phyloP scores from a whole-genome alignment of 2,888 invertebrate genomes.

The Tachina grossa region DNA sequence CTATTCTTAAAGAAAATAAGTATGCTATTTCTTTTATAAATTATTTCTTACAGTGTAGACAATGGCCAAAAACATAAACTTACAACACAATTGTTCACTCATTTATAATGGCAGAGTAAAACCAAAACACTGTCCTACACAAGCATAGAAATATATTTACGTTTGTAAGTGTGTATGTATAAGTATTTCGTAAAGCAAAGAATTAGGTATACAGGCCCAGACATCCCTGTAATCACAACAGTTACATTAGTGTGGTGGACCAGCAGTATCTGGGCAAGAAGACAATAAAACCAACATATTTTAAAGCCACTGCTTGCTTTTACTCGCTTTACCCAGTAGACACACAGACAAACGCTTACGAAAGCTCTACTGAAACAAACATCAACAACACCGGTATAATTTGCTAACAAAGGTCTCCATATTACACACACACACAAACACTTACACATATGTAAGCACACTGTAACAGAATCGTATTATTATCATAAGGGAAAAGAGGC shows the following conservation, averaged over 20 bases:
- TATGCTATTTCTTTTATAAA: neutral
- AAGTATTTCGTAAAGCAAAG: neutral
- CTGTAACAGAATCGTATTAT: neutral
- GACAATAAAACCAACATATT: slow-evolving; percentile 60
- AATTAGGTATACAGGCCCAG: slow-evolving; percentile 16
- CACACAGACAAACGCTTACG: slow-evolving; percentile 11
- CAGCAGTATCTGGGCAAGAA: slow-evolving; percentile 56
- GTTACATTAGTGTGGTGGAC: slow-evolving; percentile 69
- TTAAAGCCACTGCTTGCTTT: slow-evolving; percentile 36
- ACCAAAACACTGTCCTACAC: slow-evolving; percentile 40
- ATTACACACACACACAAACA: neutral
- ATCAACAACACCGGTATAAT: slow-evolving; percentile 32
- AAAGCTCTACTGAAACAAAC: neutral
- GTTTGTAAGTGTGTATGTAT: neutral
- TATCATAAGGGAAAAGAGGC: neutral
- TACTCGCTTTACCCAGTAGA: neutral
- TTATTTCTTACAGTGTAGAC: slow-evolving; percentile 29
- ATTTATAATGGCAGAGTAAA: slow-evolving; percentile 53
- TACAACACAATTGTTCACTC: slow-evolving; percentile 54
- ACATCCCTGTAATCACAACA: slow-evolving; percentile 66
- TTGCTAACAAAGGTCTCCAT: slow-evolving; percentile 8
- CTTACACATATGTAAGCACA: neutral
- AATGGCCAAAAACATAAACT: slow-evolving; percentile 14
- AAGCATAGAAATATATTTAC: neutral
- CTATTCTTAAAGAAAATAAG: neutral